A percentile compares a stretch with the other conserved stretches of the same genome.
Evolutionary conservation across 2,797 vertebrate genomes (phyloP).

Genomic region (Pelobates cultripes): DNA sequence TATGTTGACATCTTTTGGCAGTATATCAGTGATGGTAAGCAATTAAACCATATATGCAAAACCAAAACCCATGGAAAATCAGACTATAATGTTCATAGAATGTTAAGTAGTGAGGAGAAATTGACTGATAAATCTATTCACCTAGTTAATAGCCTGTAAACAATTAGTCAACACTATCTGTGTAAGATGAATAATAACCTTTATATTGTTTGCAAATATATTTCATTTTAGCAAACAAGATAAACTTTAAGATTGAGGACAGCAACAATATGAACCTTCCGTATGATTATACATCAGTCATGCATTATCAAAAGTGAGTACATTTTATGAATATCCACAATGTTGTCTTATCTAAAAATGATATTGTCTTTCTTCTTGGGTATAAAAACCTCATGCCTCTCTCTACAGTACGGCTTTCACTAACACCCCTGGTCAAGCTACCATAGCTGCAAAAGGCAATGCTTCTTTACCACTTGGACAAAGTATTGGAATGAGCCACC

Average conservation of each 20-base stretch:
- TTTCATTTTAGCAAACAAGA: too few relatives aligned
- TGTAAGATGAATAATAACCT: too few relatives aligned
- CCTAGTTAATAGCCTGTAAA: too few relatives aligned
- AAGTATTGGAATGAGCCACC: background rate
- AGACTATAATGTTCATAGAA: background rate
- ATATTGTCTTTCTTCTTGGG: background rate
- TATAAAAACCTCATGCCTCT: background rate
- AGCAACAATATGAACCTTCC: constrained; percentile 1
- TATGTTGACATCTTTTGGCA: background rate
- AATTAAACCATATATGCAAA: background rate
- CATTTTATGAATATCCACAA: too few relatives aligned
- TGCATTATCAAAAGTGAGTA: constrained; percentile 2
- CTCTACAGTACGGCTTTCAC: background rate
- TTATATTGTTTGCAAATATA: background rate
- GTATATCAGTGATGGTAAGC: background rate
- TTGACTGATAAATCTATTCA: too few relatives aligned
- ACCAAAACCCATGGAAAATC: background rate
- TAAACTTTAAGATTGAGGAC: background rate
- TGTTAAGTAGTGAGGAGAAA: too few relatives aligned
- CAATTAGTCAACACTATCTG: background rate
- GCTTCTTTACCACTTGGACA: background rate
- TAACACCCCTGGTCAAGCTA: background rate
- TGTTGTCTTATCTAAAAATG: too few relatives aligned
- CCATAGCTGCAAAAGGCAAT: background rate
- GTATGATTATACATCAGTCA: constrained; percentile 14